Evolutionary conservation across 1,140 invertebrate genomes (phyloP), one percentile per base, ranked within the genome.

Genomic region (Diabrotica undecimpunctata): DNA sequence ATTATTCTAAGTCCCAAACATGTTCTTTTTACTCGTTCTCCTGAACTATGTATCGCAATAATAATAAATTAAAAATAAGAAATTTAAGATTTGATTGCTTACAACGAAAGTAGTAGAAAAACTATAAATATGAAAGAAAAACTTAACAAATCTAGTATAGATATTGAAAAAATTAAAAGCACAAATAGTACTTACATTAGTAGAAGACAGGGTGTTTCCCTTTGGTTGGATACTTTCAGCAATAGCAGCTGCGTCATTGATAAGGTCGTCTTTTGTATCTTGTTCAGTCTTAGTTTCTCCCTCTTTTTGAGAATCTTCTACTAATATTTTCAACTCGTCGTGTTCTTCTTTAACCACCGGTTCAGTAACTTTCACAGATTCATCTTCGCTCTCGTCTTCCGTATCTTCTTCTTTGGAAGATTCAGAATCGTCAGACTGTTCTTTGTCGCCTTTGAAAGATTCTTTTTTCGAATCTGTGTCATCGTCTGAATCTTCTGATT

Each of bases 201-300:
- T 95, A 50, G 95, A 95, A 71, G 94, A 92, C 57, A 99, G 81
- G 6, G 96, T 98, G 76, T 96, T 97, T 76, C 98, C 97, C 80
- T 96, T 99, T 0, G 97, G 97, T 81, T 99, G 96, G 74, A 99
- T 91, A 77, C 94, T 93, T 79, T 97, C 93, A 55, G 97, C 97
- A 64, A 97, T 85, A 61, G 93, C 93, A 54, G 97, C 95, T 56
- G 96, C 96, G 81, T 97, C 93, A 75, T 91, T 90, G 72, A 91
- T 89, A 81, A 83, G 81, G 76, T 87, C 84, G 66, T 86, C 84
- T 65, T 85, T 83, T 75, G 73, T 81, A 65, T 76, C 73, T 71
- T 75, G 76, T 62, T 74, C 74, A 74, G 72, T 79, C 75, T 82
- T 72, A 72, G 70, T 67, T 70, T 74, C 71, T 70, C 68, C 70